Conservation (phyloP, 1,140 invertebrate genomes). For the Linepithema humile region DNA sequence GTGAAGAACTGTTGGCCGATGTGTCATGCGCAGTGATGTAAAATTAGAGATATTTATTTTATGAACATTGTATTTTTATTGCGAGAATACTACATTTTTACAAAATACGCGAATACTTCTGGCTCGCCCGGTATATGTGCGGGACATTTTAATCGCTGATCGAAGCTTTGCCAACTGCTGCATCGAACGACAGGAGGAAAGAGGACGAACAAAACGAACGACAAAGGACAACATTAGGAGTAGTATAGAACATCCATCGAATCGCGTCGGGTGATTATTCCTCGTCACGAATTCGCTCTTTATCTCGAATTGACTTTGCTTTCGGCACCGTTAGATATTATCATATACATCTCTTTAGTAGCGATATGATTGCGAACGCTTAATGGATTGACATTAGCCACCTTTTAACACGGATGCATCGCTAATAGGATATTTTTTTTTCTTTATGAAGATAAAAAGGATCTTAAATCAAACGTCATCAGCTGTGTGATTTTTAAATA, state of each 20-base stretch:
- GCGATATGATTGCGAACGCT: background rate
- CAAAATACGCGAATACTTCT: background rate
- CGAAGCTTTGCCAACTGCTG: slow-evolving; percentile 45
- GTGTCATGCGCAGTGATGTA: background rate
- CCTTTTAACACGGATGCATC: background rate
- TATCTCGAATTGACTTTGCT: slow-evolving; percentile 39
- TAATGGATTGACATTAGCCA: background rate
- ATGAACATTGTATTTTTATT: no score
- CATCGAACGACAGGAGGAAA: slow-evolving; percentile 33
- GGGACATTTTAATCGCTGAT: background rate
- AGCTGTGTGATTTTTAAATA: background rate
- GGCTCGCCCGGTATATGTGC: background rate
- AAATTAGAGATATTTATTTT: background rate
- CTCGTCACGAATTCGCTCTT: background rate
- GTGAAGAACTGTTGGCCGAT: background rate
- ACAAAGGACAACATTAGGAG: slow-evolving; percentile 39
- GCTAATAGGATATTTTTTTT: background rate
- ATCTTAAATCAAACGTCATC: background rate
- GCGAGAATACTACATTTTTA: background rate
- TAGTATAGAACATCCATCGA: slow-evolving; percentile 20
- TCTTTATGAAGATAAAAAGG: background rate
- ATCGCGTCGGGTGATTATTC: background rate
- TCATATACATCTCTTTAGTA: slow-evolving; percentile 3
- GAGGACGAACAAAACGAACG: slow-evolving; percentile 40
- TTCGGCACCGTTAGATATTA: slow-evolving; percentile 30